Percentiles rank a stretch among this genome's conserved stretches.
These are phyloP conservation scores for Ectropis crepuscularia DNA, from an alignment of 2,888 invertebrate species.

Conservation along the genomic window DNA sequence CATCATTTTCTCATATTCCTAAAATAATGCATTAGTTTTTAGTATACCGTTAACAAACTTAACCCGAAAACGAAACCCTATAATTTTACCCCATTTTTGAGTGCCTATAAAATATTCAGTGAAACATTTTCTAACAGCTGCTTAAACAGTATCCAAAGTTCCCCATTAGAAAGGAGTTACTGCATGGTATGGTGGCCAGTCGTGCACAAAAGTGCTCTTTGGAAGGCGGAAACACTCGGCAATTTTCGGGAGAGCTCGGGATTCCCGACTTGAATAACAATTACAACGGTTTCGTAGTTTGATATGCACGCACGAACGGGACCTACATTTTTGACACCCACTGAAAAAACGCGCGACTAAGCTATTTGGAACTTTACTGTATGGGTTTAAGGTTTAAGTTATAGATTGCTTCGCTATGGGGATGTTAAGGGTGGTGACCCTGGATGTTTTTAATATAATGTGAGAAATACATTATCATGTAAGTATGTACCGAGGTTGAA, in stretches of 20 bases:
- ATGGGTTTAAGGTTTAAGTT: background rate
- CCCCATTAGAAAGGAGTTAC: constrained; percentile 39
- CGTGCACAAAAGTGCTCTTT: constrained; percentile 35
- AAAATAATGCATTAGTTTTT: too few species aligned
- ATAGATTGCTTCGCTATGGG: background rate
- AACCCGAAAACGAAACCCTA: background rate
- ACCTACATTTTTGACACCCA: constrained; percentile 45
- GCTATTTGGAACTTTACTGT: constrained; percentile 8
- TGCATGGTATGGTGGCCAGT: constrained; percentile 28
- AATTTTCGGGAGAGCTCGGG: constrained; percentile 45
- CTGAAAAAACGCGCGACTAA: constrained; percentile 13
- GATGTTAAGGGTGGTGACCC: constrained; percentile 5
- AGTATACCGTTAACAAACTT: too few species aligned
- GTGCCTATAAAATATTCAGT: constrained; percentile 12
- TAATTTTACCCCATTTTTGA: constrained; percentile 2
- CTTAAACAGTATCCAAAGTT: constrained; percentile 26
- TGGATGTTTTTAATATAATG: constrained; percentile 19
- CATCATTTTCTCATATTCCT: too few species aligned
- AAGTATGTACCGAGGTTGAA: background rate
- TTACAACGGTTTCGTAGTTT: constrained; percentile 37
- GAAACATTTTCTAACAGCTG: constrained; percentile 12
- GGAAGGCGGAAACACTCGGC: constrained; percentile 38
- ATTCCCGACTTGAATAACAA: constrained; percentile 53
- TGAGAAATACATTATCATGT: constrained; percentile 7
- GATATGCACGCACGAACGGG: constrained; percentile 46